Evolutionary conservation across 2,888 invertebrate species (phyloP).

Genomic region (Aethes cnicana): DNA sequence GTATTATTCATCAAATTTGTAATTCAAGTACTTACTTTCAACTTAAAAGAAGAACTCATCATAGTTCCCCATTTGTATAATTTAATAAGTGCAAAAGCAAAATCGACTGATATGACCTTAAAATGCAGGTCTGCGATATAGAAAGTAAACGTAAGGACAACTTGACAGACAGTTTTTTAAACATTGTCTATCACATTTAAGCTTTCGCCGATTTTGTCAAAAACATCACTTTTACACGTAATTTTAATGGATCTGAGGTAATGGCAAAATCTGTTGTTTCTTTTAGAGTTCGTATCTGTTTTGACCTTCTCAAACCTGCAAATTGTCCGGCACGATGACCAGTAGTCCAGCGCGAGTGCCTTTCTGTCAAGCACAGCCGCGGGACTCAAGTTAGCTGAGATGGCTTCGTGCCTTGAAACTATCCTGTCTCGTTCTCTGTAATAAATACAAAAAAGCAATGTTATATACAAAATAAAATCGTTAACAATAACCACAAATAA

Average conservation of each 20-base stretch:
- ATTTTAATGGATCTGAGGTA: constrained; percentile 85
- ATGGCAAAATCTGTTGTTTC: constrained; percentile 89
- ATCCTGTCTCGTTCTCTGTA: constrained; percentile 74
- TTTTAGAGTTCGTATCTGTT: constrained; percentile 81
- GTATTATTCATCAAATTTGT: too few relatives aligned
- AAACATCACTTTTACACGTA: constrained; percentile 73
- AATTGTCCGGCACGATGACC: constrained; percentile 86
- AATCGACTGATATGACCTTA: too few relatives aligned
- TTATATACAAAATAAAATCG: constrained; percentile 32
- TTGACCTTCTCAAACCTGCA: constrained; percentile 86
- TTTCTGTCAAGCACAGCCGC: constrained; percentile 77
- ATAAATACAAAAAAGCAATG: constrained; percentile 44
- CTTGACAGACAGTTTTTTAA: too few relatives aligned
- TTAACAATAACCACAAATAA: constrained; percentile 9
- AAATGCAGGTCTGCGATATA: too few relatives aligned
- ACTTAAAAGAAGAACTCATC: too few relatives aligned
- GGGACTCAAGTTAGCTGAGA: constrained; percentile 77
- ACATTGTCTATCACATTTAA: constrained; percentile 40
- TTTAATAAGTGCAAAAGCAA: too few relatives aligned
- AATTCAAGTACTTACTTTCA: too few relatives aligned
- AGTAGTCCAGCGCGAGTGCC: constrained; percentile 85
- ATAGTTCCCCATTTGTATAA: too few relatives aligned
- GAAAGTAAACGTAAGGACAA: too few relatives aligned
- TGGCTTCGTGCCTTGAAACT: constrained; percentile 55
- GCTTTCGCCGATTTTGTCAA: constrained; percentile 73